Evolutionary conservation across 2,888 invertebrate genomes (phyloP), one percentile per base, ranked within the genome.

Genomic region (Parnassius mnemosyne): DNA sequence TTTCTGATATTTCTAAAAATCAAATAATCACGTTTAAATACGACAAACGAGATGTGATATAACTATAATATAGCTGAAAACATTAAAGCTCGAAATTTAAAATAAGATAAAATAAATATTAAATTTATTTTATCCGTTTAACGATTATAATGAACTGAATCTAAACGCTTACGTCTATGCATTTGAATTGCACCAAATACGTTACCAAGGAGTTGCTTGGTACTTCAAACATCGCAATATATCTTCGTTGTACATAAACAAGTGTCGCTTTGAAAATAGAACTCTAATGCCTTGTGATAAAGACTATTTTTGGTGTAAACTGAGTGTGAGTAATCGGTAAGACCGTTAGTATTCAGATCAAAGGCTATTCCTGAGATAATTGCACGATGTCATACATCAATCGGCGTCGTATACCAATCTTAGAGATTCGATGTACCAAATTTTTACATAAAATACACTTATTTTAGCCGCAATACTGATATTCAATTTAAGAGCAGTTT

Each of bases 321-420:
- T 34, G 10, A 7, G 16, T 50, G 43, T 43, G 20, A 41, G 25
- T 54, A 47, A 54, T 63, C 51, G 46, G 55, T 58, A 52, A 59
- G 51, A 50, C 50, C 42, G 41, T 57, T 61, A 56, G 61, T 58
- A 52, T 51, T 52, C 47, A 60, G 64, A 68, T 69, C 67, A 67
- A 61, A 70, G 68, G 66, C 69, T 66, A 70, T 68, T 69, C 66
- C 65, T 67, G 61, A 67, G 68, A 70, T 72, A 72, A 71, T 71
- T 69, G 66, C 61, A 65, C 53, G 64, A 65, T 64, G 66, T 68
- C 64, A 53, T 64, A 63, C 66, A 63, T 71, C 58, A 56, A 66
- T 66, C 55, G 34, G 11, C 16, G 46, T 47, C 47, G 51, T 34
- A 59, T 58, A 51, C 34, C 44, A 12, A 47, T 58, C 58, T 63